Conservation (phyloP, 2,113 vertebrate species). For the Epinephelus fuscoguttatus region DNA sequence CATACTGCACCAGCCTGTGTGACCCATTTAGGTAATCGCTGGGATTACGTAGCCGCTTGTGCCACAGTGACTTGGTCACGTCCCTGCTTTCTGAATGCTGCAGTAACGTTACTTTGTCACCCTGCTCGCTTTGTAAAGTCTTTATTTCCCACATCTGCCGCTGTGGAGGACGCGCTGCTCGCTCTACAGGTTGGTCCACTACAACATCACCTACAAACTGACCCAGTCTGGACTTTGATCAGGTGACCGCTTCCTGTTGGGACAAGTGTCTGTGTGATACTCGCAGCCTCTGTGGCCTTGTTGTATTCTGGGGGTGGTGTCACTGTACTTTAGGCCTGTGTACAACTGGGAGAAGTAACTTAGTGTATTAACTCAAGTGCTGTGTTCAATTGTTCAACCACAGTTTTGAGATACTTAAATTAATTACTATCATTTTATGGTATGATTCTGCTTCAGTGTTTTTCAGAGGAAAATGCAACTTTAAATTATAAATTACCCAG, state of each 20-base stretch:
- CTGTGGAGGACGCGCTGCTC: slow-evolving; percentile 30
- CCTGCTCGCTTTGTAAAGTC: background rate
- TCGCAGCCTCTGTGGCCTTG: background rate
- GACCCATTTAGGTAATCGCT: slow-evolving; percentile 54
- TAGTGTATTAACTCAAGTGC: no score
- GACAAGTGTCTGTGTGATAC: background rate
- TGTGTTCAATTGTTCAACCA: no score
- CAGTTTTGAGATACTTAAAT: no score
- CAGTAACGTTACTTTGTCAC: no score
- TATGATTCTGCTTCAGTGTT: background rate
- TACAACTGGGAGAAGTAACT: background rate
- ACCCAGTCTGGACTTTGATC: background rate
- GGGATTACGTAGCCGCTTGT: slow-evolving; percentile 29
- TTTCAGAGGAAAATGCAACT: background rate
- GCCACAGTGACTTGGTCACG: background rate
- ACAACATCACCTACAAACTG: background rate
- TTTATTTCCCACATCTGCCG: background rate
- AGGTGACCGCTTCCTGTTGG: background rate
- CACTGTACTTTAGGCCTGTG: background rate
- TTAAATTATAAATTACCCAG: no score
- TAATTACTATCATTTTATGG: background rate
- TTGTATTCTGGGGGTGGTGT: background rate
- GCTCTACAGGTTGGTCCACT: slow-evolving; percentile 50
- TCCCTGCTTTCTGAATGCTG: background rate
- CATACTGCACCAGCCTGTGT: background rate